Percentiles rank a stretch among this genome's conserved stretches.
phyloP scores from a whole-genome alignment of 2,797 vertebrate species.

The Rhodeus uyekii region DNA sequence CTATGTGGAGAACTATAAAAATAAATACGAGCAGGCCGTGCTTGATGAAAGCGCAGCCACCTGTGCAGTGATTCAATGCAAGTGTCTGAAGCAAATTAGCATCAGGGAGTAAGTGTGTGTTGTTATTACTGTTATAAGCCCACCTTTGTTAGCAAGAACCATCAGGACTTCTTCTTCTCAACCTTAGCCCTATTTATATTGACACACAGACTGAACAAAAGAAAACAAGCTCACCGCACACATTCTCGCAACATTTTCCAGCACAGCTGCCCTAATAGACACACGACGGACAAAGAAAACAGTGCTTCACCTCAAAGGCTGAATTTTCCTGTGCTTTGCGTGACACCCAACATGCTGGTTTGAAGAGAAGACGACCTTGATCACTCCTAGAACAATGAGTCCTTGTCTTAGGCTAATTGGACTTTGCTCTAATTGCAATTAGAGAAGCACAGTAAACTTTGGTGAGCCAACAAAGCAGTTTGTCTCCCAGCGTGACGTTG shows the following conservation, averaged over 20 bases:
- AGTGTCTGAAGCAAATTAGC: slow-evolving; percentile 71
- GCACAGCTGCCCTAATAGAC: slow-evolving; percentile 46
- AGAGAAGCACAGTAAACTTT: slow-evolving; percentile 9
- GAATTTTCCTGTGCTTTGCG: slow-evolving; percentile 16
- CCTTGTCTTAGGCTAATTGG: slow-evolving; percentile 29
- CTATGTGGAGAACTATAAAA: slow-evolving; percentile 68
- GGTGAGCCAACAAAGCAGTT: slow-evolving; percentile 40
- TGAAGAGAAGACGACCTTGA: slow-evolving; percentile 30
- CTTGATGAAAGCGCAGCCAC: slow-evolving; percentile 79
- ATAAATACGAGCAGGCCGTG: slow-evolving; percentile 71
- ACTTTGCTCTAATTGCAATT: slow-evolving; percentile 49
- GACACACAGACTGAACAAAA: slow-evolving; percentile 69
- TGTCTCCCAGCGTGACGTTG: slow-evolving; percentile 33
- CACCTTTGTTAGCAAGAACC: slow-evolving; percentile 69
- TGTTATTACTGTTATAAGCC: slow-evolving; percentile 69
- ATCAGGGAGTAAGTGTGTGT: slow-evolving; percentile 47
- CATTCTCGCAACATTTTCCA: slow-evolving; percentile 45
- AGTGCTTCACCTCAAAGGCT: slow-evolving; percentile 28
- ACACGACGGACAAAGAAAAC: slow-evolving; percentile 48
- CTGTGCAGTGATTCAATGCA: slow-evolving; percentile 72
- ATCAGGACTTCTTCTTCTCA: slow-evolving; percentile 68
- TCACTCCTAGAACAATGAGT: slow-evolving; percentile 12
- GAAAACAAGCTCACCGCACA: slow-evolving; percentile 68
- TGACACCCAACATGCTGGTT: neutral
- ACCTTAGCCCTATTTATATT: slow-evolving; percentile 66